phyloP scores from a whole-genome alignment of 1,140 invertebrate genomes.

The Drosophila biarmipes region DNA sequence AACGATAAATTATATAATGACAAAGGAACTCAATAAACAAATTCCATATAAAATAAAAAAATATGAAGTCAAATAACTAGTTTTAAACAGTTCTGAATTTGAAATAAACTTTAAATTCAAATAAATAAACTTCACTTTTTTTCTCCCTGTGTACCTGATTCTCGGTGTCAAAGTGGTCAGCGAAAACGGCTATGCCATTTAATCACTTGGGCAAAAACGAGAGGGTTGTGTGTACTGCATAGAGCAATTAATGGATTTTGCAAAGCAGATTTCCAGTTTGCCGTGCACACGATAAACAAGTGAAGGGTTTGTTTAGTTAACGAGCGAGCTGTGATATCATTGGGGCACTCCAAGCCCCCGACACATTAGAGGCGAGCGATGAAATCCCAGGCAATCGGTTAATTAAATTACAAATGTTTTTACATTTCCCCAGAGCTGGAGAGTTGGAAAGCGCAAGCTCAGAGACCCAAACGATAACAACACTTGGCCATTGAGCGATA shows the following conservation, averaged over 20 bases:
- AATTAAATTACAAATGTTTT: conserved; percentile 45
- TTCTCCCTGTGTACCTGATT: conserved; percentile 2
- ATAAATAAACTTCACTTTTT: background rate
- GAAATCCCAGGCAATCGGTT: conserved; percentile 27
- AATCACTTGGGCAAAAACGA: conserved; percentile 30
- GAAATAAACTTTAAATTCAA: too few relatives aligned
- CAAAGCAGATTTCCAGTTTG: conserved; percentile 39
- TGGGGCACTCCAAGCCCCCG: background rate
- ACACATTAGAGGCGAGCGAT: conserved; percentile 12
- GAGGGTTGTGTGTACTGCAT: background rate
- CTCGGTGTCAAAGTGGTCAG: conserved; percentile 30
- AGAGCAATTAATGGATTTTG: conserved; percentile 36
- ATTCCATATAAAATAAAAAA: too few relatives aligned
- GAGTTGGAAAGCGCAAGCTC: background rate
- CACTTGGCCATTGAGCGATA: conserved; percentile 31
- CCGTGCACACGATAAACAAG: conserved; percentile 11
- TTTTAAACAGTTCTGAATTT: too few relatives aligned
- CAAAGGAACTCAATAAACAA: too few relatives aligned
- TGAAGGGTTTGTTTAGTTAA: conserved; percentile 17
- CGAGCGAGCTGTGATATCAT: conserved; percentile 31
- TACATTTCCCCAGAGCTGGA: conserved; percentile 8
- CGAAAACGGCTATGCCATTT: conserved; percentile 23
- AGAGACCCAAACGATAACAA: conserved; percentile 23
- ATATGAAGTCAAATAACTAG: too few relatives aligned
- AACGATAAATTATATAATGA: too few relatives aligned